Evolutionary conservation across 2,888 invertebrate genomes (phyloP).

Genomic region (Mimachlamys varia): DNA sequence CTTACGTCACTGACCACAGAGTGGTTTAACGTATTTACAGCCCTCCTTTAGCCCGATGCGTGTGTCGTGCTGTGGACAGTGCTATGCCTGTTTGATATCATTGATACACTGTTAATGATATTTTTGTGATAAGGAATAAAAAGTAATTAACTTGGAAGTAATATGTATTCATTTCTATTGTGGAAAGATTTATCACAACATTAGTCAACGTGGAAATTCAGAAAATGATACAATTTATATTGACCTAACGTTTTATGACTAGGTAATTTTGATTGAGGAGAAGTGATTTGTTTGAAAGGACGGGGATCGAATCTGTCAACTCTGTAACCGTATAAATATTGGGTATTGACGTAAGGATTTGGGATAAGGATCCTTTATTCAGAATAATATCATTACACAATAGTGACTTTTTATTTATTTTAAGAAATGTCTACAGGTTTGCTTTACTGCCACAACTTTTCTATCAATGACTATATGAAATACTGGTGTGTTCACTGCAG

Average conservation of each 20-base stretch:
- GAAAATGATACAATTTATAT: not conserved
- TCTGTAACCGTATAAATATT: not conserved
- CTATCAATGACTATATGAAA: not conserved
- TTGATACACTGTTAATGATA: no score
- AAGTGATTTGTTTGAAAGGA: conserved; percentile 10
- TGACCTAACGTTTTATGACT: not conserved
- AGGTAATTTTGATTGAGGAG: not conserved
- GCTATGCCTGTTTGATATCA: no score
- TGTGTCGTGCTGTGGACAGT: no score
- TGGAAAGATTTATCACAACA: not conserved
- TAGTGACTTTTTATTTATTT: not conserved
- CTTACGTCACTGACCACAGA: no score
- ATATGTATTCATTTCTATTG: no score
- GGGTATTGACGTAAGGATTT: not conserved
- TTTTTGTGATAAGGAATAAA: no score
- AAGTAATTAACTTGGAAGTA: no score
- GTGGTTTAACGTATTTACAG: no score
- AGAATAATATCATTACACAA: not conserved
- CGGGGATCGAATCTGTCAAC: not conserved
- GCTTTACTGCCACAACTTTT: not conserved
- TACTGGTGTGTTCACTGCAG: not conserved
- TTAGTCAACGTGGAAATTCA: not conserved
- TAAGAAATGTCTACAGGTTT: not conserved
- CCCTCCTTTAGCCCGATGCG: no score
- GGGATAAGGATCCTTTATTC: not conserved